Base-by-base conservation (phyloP, 2,888 invertebrate genomes). In the Glomeris marginata region DNA sequence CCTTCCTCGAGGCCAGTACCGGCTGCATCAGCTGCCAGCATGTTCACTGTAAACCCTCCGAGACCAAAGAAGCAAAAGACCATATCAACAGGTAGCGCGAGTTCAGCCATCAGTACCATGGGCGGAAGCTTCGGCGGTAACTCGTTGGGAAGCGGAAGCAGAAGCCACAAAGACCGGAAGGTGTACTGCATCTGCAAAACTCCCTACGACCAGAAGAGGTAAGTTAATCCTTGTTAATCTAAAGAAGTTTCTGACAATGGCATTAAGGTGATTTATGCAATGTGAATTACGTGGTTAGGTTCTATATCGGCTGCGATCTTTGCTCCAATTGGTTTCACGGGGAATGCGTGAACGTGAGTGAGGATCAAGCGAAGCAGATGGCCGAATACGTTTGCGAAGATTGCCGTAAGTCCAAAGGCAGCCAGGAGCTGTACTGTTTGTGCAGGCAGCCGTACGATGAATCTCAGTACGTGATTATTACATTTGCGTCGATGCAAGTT, bases 311-410 rank as follows among this genome's bases (percentile, higher is more conserved):
- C 52, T 98, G 98, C 70, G 94, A 95, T 70, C 74, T 90, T 62
- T 98, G 97, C 68, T 87, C 86, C 63, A 92, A 94, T 68, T 97
- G 97, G 95, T 97, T 91, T 75, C 98, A 98, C 66, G 94, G 94
- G 1, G 84, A 85, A 59, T 98, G 98, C 66, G 91, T 97, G 11
- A 85, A 84, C 41, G 85, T 97, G 53, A 85, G 86, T 0, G 91
- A 94, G 68, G 82, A 84, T 65, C 83, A 84, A 74, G 90, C 91
- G 55, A 84, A 86, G 66, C 77, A 78, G 22, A 77, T 95, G 68
- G 85, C 87, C 44, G 86, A 90, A 65, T 97, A 88, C 68, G 61
- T 66, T n/a, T 73, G 72, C 61, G 63, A 63, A 33, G 67, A 66
- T 41, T 73, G 72, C 57, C 77, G 80, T 52, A 82, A 84, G 58